A percentile compares a stretch with the other conserved stretches of the same genome.
Conservation (phyloP, 2,113 vertebrate species). For the Picathartes gymnocephalus region DNA sequence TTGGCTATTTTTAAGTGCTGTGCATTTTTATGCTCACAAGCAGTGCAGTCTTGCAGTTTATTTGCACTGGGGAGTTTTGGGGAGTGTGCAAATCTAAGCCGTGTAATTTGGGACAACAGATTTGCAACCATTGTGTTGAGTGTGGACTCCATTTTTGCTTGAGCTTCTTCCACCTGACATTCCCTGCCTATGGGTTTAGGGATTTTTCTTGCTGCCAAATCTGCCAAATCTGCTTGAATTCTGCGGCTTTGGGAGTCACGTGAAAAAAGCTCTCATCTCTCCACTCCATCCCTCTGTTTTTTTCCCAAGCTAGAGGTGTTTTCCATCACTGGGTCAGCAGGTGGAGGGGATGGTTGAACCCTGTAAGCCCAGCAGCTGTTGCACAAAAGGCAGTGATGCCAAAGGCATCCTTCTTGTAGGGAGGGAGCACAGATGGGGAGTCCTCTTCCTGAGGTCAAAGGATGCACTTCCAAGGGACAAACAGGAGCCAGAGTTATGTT, state of each 20-base stretch:
- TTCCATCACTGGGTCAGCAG: background rate
- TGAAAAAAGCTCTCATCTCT: background rate
- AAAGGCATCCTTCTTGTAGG: background rate
- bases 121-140: background rate
- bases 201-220: background rate
- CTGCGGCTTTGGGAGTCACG: background rate
- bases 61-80: background rate
- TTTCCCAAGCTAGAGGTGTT: background rate
- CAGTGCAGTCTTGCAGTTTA: background rate
- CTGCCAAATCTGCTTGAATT: background rate
- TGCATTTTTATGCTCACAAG: background rate
- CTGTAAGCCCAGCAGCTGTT: background rate
- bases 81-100: background rate
- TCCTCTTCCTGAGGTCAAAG: background rate
- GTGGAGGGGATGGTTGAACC: background rate
- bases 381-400: background rate
- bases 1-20: background rate
- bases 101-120: background rate
- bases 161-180: background rate
- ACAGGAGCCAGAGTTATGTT: rapidly evolving
- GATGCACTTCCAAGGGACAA: background rate
- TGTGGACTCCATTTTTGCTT: background rate
- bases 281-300: background rate
- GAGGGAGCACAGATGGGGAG: background rate
- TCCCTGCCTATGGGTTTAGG: background rate